These are phyloP conservation scores for Coptotermes formosanus DNA, from an alignment of 1,140 invertebrate species.

Conservation along the genomic window DNA sequence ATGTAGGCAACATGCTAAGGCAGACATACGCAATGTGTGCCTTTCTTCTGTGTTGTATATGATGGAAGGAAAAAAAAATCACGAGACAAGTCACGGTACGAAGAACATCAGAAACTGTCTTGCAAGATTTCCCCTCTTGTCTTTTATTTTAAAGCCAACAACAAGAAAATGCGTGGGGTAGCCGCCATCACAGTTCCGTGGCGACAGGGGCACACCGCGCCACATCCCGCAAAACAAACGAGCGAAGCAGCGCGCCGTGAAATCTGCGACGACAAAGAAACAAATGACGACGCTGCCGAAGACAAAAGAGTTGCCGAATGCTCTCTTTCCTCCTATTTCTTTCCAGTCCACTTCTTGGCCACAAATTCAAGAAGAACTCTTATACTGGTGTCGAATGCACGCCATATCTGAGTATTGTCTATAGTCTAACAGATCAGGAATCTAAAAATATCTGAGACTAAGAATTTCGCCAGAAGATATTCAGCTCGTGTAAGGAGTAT, in stretches of 20 bases:
- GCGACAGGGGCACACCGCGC: constrained; percentile 7
- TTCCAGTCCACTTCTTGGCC: background rate
- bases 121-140: background rate
- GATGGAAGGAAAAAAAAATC: background rate
- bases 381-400: background rate
- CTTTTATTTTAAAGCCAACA: constrained; percentile 17
- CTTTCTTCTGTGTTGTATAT: background rate
- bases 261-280: constrained; percentile 18
- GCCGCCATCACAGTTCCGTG: constrained; percentile 5
- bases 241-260: background rate
- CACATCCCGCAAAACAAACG: constrained; percentile 8
- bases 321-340: background rate
- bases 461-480: no score
- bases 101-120: constrained; percentile 12
- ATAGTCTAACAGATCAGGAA: no score
- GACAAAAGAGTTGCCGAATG: background rate
- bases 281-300: background rate
- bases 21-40: background rate
- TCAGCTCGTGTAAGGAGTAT: no score
- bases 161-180: background rate
- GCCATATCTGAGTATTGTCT: no score
- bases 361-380: background rate
- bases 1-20: background rate
- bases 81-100: constrained; percentile 1
- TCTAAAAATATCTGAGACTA: no score